Percentiles rank a stretch among this genome's conserved stretches.
Conservation (phyloP, 2,888 invertebrate species). For the Onchidella celtica region DNA sequence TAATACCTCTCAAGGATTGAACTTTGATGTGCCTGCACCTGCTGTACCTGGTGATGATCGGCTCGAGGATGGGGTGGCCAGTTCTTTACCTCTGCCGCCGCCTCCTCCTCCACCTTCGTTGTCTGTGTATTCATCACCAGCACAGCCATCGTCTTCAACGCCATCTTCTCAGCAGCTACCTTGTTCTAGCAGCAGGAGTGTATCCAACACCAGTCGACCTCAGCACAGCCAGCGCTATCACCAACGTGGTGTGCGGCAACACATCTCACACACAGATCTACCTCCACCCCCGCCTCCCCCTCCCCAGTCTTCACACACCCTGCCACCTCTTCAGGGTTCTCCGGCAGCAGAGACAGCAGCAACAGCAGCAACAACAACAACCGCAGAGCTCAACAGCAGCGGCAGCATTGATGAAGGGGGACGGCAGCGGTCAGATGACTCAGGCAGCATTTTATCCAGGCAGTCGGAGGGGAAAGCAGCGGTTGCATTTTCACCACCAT, state of each 20-base stretch:
- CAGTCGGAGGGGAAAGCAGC: constrained; percentile 36
- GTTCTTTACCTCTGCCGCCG: constrained; percentile 1
- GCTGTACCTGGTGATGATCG: constrained; percentile 9
- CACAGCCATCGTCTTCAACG: constrained; percentile 9
- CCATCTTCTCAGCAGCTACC: constrained; percentile 46
- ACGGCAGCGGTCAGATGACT: constrained; percentile 28
- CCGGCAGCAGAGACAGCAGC: constrained; percentile 40
- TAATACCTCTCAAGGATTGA: background rate
- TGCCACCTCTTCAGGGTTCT: constrained; percentile 42
- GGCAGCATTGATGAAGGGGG: constrained; percentile 36
- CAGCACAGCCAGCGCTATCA: constrained; percentile 30
- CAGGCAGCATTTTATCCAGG: constrained; percentile 44
- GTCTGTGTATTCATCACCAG: background rate
- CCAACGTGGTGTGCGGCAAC: constrained; percentile 10
- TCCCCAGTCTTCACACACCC: constrained; percentile 29
- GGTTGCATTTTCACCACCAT: constrained; percentile 31
- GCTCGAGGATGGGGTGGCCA: background rate
- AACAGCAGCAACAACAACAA: constrained; percentile 1
- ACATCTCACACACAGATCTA: constrained; percentile 40
- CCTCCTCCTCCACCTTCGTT: constrained; percentile 9
- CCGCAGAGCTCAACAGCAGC: constrained; percentile 29
- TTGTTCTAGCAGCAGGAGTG: constrained; percentile 34
- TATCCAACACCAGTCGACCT: constrained; percentile 30
- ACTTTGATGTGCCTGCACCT: constrained; percentile 1
- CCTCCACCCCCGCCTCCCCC: constrained; percentile 43